A percentile compares a stretch with the other conserved stretches of the same genome.
Conservation (phyloP, 2,888 invertebrate species). For the Oscheius sp. region DNA sequence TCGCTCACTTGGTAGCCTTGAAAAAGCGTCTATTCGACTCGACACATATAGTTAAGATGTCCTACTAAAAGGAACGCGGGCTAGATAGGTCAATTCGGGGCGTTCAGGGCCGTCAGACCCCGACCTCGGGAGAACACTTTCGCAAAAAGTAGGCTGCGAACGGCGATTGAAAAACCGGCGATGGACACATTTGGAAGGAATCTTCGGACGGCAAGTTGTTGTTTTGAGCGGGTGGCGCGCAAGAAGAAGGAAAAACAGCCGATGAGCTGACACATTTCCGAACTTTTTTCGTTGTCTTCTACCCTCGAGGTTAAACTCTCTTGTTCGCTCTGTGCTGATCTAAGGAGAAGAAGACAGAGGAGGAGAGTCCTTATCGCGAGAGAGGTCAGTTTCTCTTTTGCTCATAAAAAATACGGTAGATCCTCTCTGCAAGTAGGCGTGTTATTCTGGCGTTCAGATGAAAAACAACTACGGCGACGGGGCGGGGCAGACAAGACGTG, state of each 20-base stretch:
- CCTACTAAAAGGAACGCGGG: constrained; percentile 22
- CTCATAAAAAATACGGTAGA: constrained; percentile 7
- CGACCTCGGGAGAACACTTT: constrained; percentile 19
- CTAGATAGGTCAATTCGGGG: constrained; percentile 25
- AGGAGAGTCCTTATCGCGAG: too few relatives aligned
- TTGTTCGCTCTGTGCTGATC: too few relatives aligned
- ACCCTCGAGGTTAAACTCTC: too few relatives aligned
- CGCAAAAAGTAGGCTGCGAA: constrained; percentile 21
- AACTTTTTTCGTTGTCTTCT: too few relatives aligned
- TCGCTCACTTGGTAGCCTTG: too few relatives aligned
- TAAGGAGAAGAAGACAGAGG: too few relatives aligned
- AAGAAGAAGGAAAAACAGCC: neutral
- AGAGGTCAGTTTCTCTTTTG: too few relatives aligned
- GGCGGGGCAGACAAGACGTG: constrained; percentile 8
- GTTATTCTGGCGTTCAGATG: constrained; percentile 27
- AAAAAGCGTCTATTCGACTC: constrained; percentile 15
- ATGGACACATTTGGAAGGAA: constrained; percentile 9
- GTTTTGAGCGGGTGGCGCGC: neutral
- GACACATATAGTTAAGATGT: constrained; percentile 30
- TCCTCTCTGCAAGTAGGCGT: constrained; percentile 14
- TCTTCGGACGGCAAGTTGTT: neutral
- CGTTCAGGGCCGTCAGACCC: constrained; percentile 19
- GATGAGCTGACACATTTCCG: neutral
- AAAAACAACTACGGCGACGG: constrained; percentile 26
- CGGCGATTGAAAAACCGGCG: constrained; percentile 16